Base-by-base conservation (phyloP, 1,140 invertebrate genomes). In the Panulirus ornatus region DNA sequence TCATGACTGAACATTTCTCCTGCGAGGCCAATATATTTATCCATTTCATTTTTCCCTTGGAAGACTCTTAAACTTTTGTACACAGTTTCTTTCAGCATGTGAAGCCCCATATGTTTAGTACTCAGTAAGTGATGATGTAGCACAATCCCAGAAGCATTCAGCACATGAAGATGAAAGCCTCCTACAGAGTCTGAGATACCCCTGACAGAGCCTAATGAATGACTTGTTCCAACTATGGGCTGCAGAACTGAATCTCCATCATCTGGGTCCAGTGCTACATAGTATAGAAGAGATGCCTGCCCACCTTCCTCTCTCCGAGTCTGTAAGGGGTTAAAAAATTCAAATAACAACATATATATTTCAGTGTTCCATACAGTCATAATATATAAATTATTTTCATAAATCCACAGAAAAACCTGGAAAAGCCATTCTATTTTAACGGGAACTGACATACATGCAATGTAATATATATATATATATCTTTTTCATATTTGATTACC, bases 101-200 rank as follows among this genome's bases (percentile, higher is more conserved):
- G 95, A 0, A 98, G 93, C 3, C 96, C 96, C n/a, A 95, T 95
- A 0, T 96, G 95, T 51, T 95, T 94, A 0, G 97, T 96, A 91
- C 96, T 96, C 0, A 98, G 94, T 92, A 95, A 96, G 8, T 97
- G 97, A 71, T 96, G 95, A 92, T 97, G 96, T 14, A 96, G 93
- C 34, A 97, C 93, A 58, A 94, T 94, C 44, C 96, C 96, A 83
- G 79, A 79, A 86, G 91, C 78, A 51, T 93, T 92, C n/a, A 76
- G 90, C 87, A 95, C 95, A 93, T 94, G 95, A 66, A 96, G 94
- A 42, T 93, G 95, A 93, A 98, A 99, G 90, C 96, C 95, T n/a
- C 97, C 97, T 6, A 99, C 93, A 38, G 96, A 95, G 19, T 96
- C 95, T 0, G 97, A 97, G 92, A 96, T 95, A 0, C 98, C 98